These are phyloP conservation scores for Daboia siamensis DNA, from an alignment of 2,113 vertebrate genomes.

Conservation along the genomic window DNA sequence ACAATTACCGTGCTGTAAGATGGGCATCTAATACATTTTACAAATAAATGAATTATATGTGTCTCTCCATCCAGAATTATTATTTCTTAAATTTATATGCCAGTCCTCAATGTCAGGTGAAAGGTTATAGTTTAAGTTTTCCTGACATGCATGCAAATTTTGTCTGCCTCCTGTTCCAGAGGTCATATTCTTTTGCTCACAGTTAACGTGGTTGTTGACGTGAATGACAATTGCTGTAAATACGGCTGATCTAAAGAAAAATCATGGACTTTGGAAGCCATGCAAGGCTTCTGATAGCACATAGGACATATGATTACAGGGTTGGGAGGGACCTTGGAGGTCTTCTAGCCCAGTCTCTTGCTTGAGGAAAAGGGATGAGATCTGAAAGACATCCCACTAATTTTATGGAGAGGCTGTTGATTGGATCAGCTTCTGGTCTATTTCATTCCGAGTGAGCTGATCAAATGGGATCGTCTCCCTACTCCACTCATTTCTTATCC, in stretches of 20 bases:
- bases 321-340: background rate
- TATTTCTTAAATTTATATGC: too few relatives aligned
- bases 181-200: slow-evolving; percentile 36
- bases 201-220: slow-evolving; percentile 50
- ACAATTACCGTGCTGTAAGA: too few relatives aligned
- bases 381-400: background rate
- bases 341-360: background rate
- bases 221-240: slow-evolving; percentile 63
- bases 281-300: background rate
- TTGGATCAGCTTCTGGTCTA: background rate
- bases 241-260: slow-evolving; percentile 29
- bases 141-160: background rate
- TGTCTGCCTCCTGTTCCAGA: slow-evolving; percentile 1
- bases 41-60: too few relatives aligned
- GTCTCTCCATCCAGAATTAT: too few relatives aligned
- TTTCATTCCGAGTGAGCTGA: background rate
- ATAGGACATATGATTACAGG: background rate
- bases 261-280: slow-evolving; percentile 22
- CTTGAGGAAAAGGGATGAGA: background rate
- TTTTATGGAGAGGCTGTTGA: accelerated
- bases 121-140: background rate
- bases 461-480: background rate
- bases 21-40: too few relatives aligned
- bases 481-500: background rate
- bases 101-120: too few relatives aligned